Evolutionary conservation across 1,140 invertebrate species (phyloP), one percentile per base, ranked within the genome.

Genomic region (Diachasmimorpha longicaudata): DNA sequence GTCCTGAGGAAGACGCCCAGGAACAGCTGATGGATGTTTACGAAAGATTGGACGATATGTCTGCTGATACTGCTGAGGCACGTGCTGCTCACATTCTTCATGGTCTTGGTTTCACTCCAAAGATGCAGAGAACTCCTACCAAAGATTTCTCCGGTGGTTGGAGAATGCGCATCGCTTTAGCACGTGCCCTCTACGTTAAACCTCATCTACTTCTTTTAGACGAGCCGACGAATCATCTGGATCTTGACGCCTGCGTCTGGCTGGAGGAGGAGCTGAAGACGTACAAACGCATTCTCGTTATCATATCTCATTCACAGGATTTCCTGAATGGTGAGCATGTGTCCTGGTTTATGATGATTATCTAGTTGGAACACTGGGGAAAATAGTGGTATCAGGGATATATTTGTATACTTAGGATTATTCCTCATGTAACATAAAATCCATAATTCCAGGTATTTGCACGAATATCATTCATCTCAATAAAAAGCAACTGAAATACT

Each of bases 171-270:
- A 99, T 99, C 82, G 96, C 98, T n/a, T 89, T 99, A 31, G 99
- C 99, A n/a, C 86, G 96, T 87, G 95, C 95, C 11, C 85, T 97
- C 14, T 97, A 96, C 80, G 95, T 96, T 4, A 93, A 98, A 92
- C 98, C 98, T 10, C 98, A 99, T 92, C 87, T 99, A 55, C 89
- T 99, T 72, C 88, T 99, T 21, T 90, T 99, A 16, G 98, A 99
- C 86, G 98, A 99, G 90, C 98, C 98, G 55, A 99, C 98, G 0
- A 99, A 99, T 91, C 98, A 99, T 89, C 92, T 99, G 82, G 98
- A 99, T 92, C 93, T 99, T 81, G 98, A 99, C 85, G 98, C 98
- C 58, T 99, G 98, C 90, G 98, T 99, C n/a, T 99, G 98, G 98
- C 91, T 99, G 25, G 98, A 99, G 89, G 96, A 98, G 87, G 98